Conservation (phyloP, 1,140 invertebrate species). For the Zaprionus nigranus region DNA sequence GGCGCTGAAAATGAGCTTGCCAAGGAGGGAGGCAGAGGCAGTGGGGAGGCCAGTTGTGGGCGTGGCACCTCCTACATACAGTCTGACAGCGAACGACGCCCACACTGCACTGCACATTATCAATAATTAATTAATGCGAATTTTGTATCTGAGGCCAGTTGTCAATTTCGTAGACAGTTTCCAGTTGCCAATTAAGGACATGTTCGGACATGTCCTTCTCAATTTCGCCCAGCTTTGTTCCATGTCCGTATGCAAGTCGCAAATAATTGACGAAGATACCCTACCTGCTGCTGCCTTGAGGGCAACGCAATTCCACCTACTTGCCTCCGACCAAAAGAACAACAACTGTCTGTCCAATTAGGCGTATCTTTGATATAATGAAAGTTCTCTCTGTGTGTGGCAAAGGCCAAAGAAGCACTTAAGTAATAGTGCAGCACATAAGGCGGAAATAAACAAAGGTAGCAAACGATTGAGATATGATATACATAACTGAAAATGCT, state of each 20-base stretch:
- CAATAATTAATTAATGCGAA: conserved; percentile 45
- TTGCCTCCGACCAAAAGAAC: not conserved
- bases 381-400: too few relatives aligned
- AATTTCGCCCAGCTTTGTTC: not conserved
- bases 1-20: conserved; percentile 20
- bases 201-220: conserved; percentile 16
- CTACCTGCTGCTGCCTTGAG: not conserved
- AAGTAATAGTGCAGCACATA: not conserved
- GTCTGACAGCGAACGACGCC: not conserved
- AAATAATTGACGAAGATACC: conserved; percentile 5
- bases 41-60: conserved; percentile 9
- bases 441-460: not conserved
- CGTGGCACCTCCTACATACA: conserved; percentile 17
- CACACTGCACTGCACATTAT: conserved; percentile 32
- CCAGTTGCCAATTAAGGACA: conserved; percentile 25
- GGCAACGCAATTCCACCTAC: not conserved
- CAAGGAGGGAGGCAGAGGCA: not conserved
- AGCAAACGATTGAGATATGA: too few relatives aligned
- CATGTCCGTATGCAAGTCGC: not conserved
- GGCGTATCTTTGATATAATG: not conserved
- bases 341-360: not conserved
- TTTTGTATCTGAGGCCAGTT: conserved; percentile 19
- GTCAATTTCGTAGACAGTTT: conserved; percentile 13
- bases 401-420: not conserved
- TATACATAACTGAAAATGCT: too few relatives aligned